Percentiles rank a stretch among this genome's conserved stretches.
These are phyloP conservation scores for Pachypanchax playfairii DNA, from an alignment of 2,113 vertebrate species.

Conservation along the genomic window DNA sequence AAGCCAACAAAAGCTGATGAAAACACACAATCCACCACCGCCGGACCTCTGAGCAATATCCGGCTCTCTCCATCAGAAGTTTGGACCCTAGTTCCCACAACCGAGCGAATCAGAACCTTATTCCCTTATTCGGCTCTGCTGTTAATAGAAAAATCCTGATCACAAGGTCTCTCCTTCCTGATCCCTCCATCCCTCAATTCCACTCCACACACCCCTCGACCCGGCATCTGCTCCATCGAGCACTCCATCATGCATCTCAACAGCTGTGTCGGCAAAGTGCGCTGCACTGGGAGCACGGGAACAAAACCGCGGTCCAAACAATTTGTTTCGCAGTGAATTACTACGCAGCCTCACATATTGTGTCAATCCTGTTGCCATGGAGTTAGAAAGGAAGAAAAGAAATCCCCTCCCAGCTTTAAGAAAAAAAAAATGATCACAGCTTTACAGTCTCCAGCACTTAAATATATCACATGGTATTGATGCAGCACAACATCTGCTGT, in stretches of 20 bases:
- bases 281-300: background rate
- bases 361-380: conserved; percentile 22
- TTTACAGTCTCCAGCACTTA: conserved; percentile 11
- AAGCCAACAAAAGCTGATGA: conserved; percentile 68
- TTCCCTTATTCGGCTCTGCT: conserved; percentile 43
- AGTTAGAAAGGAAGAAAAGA: background rate
- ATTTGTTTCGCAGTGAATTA: background rate
- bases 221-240: conserved; percentile 66
- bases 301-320: conserved; percentile 22
- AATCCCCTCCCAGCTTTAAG: conserved; percentile 1
- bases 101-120: conserved; percentile 49
- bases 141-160: conserved; percentile 81
- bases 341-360: conserved; percentile 35
- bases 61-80: conserved; percentile 53
- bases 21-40: conserved; percentile 73
- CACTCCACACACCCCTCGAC: conserved; percentile 65
- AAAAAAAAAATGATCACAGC: conserved; percentile 26
- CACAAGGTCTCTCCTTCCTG: conserved; percentile 57
- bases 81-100: conserved; percentile 53
- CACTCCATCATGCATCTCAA: conserved; percentile 58
- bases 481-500: conserved; percentile 17
- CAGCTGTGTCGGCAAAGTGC: conserved; percentile 41
- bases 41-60: conserved; percentile 63
- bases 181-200: conserved; percentile 63
- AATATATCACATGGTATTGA: conserved; percentile 21